Evolutionary conservation across 2,797 vertebrate genomes (phyloP), one percentile per base, ranked within the genome.

Genomic region (Melanotaenia trifasciata): DNA sequence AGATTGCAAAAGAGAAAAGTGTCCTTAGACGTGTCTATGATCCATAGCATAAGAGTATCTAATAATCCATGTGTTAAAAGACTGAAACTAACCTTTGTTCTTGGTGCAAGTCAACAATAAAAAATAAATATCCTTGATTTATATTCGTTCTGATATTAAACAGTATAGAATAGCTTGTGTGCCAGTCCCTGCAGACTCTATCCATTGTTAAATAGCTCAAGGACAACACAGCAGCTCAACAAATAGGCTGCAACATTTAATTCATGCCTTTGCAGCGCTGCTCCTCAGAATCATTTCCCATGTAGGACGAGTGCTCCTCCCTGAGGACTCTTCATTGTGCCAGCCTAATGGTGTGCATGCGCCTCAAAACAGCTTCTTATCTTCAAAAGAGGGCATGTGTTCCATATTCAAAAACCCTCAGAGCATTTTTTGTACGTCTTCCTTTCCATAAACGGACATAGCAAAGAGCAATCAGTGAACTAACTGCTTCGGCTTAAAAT

Each of bases 331-430:
- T 59, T n/a, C 58, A 22, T 81, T 81, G 78, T 87, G 67, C 47
- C 45, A 0, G 40, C 30, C 66, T 80, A 78, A 84, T 82, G 74
- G 69, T 22, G 72, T 72, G 66, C 61, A 64, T 63, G 85, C 51
- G 74, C 64, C 75, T 26, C 70, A 76, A 72, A 82, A 71, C 32
- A 30, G 56, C 70, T 33, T 68, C 64, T 79, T 69, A 28, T 79
- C 73, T 70, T 72, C 59, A 74, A 74, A 75, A 61, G 60, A 59
- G 51, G 61, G 57, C 63, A 70, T 50, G 58, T 35, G 80, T 62
- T 76, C 40, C 35, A 50, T 10, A 63, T 76, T 74, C 58, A 69
- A 69, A 68, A 68, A 28, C 64, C 63, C 62, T 71, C 54, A 0
- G 26, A 72, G 70, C 38, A 5, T 71, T 77, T 50, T 10, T 38